These are phyloP conservation scores for Egretta garzetta DNA, from an alignment of 2,113 vertebrate species.

Conservation along the genomic window DNA sequence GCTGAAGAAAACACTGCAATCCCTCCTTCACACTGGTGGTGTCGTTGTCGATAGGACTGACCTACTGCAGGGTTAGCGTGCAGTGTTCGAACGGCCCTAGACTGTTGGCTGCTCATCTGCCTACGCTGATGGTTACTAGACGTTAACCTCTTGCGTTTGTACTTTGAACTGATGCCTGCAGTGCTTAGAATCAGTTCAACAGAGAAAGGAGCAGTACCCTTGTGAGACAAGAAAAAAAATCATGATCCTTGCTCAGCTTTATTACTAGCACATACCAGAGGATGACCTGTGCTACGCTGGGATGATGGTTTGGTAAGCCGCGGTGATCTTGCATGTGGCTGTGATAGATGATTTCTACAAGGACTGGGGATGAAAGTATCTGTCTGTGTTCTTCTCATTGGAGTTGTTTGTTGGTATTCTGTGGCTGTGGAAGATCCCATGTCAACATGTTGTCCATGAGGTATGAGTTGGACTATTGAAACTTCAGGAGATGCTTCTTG, in stretches of 20 bases:
- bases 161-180: neutral
- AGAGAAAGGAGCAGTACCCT: neutral
- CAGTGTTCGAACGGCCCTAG: neutral
- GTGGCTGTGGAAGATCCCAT: neutral
- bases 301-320: neutral
- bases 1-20: neutral
- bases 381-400: neutral
- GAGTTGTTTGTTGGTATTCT: neutral
- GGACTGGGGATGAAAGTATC: accelerated
- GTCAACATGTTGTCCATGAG: neutral
- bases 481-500: neutral
- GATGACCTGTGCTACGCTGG: neutral
- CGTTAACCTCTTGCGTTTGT: neutral
- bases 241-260: neutral
- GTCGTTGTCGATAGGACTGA: neutral
- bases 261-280: neutral
- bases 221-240: neutral
- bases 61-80: neutral
- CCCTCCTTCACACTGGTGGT: neutral
- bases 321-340: neutral
- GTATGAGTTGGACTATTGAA: neutral
- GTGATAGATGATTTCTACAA: neutral
- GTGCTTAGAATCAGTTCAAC: neutral
- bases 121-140: neutral
- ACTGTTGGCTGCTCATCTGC: neutral